Evolutionary conservation across 1,140 invertebrate genomes (phyloP).

Genomic region (Pachyrhynchus sulphureomaculatus): DNA sequence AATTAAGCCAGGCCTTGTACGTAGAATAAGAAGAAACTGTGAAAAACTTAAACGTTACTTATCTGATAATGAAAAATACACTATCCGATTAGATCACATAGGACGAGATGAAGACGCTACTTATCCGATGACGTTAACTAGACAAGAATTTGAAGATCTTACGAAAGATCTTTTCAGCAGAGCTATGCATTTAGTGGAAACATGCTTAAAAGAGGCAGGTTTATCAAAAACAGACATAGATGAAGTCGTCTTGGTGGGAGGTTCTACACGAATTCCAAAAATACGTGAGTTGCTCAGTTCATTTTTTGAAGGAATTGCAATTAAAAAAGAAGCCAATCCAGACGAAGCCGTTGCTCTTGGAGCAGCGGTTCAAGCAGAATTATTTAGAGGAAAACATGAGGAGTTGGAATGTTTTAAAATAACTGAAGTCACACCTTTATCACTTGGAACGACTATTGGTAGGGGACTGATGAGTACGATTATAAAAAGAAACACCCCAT

Average conservation of each 20-base stretch:
- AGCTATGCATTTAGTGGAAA: conserved; percentile 17
- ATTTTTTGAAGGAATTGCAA: conserved; percentile 54
- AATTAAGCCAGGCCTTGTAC: not conserved
- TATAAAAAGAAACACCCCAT: conserved; percentile 24
- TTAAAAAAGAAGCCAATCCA: conserved; percentile 42
- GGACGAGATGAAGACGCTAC: conserved; percentile 65
- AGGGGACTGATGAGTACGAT: conserved; percentile 10
- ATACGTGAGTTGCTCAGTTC: conserved; percentile 49
- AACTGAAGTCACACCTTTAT: conserved; percentile 30
- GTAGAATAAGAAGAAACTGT: not conserved
- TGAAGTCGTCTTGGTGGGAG: conserved; percentile 64
- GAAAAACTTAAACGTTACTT: conserved; percentile 1
- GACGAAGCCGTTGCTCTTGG: no score
- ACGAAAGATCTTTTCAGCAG: conserved; percentile 68
- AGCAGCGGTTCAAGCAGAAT: conserved; percentile 24
- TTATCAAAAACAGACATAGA: conserved; percentile 49
- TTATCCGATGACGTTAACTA: conserved; percentile 60
- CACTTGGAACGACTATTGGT: conserved; percentile 14
- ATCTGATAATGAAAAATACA: not conserved
- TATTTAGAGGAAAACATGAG: not conserved
- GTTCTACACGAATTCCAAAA: conserved; percentile 65
- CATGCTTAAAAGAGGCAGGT: conserved; percentile 19
- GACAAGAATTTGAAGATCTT: conserved; percentile 73
- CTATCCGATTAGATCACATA: conserved; percentile 39
- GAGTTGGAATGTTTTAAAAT: conserved; percentile 15